Evolutionary conservation across 2,888 invertebrate species (phyloP).

Genomic region (Podabrus alpinus): DNA sequence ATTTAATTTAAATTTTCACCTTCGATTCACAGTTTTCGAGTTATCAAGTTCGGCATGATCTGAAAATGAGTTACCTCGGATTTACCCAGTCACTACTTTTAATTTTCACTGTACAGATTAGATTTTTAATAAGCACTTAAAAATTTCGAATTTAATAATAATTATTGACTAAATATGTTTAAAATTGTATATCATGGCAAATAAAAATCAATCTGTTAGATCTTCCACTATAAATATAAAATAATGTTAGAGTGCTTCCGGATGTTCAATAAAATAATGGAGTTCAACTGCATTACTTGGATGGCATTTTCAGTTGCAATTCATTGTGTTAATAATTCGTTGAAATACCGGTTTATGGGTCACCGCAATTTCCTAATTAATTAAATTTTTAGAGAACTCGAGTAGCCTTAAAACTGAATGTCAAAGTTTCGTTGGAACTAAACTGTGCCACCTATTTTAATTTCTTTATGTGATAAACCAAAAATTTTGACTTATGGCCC

Average conservation of each 20-base stretch:
- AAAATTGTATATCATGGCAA: neutral
- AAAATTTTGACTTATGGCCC: neutral
- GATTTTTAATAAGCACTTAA: too few species aligned
- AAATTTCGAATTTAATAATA: too few species aligned
- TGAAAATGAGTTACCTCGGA: neutral
- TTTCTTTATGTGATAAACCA: neutral
- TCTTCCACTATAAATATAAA: neutral
- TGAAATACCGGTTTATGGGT: neutral
- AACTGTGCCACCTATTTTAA: neutral
- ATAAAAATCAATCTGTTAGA: neutral
- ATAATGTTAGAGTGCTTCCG: neutral
- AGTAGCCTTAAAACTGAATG: neutral
- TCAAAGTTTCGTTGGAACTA: neutral
- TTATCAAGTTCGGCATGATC: neutral
- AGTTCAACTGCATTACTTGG: neutral
- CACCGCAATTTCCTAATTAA: neutral
- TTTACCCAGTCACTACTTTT: too few species aligned
- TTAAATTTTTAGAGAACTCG: neutral
- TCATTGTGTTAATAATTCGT: neutral
- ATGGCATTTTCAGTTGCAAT: neutral
- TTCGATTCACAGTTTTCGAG: neutral
- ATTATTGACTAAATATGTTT: too few species aligned
- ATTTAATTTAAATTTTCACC: too few species aligned
- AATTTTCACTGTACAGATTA: too few species aligned
- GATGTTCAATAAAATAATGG: neutral